phyloP scores from a whole-genome alignment of 37 sponge, comb jelly and placozoan species.

The Amphimedon queenslandica region DNA sequence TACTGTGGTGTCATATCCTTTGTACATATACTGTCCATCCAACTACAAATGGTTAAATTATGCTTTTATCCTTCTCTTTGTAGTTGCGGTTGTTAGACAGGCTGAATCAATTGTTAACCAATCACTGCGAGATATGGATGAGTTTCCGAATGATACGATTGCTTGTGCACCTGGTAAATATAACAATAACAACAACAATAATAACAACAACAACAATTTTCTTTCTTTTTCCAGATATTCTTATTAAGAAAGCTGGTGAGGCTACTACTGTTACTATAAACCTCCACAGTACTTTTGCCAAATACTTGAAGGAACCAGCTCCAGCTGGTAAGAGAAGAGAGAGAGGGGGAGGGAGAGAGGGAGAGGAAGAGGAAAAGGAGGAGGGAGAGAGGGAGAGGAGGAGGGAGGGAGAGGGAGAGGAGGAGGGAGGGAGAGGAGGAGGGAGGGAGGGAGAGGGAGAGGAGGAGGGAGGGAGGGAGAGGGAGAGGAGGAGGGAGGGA shows the following conservation, averaged over 20 bases:
- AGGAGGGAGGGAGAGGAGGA: no score
- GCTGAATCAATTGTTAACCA: conserved; percentile 29
- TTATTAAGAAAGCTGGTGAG: no score
- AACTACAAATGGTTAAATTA: background rate
- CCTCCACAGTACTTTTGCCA: conserved; percentile 7
- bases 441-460: no score
- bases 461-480: no score
- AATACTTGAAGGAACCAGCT: conserved; percentile 36
- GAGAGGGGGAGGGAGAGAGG: no score
- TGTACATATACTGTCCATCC: background rate
- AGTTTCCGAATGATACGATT: conserved; percentile 7
- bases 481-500: no score
- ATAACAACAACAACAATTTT: no score
- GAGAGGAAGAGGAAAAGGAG: background rate
- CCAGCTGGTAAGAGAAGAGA: conserved; percentile 43
- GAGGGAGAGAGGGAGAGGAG: background rate
- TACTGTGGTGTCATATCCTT: no score
- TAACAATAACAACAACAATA: no score
- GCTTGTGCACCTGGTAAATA: conserved; percentile 53
- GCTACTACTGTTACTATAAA: no score
- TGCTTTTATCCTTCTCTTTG: background rate
- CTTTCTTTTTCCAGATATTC: no score
- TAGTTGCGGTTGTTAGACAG: conserved; percentile 44
- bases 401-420: background rate
- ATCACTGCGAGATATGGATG: conserved; percentile 20